A percentile compares a stretch with the other conserved stretches of the same genome.
Evolutionary conservation across 2,888 invertebrate species (phyloP).

Genomic region (Amitus sp.): DNA sequence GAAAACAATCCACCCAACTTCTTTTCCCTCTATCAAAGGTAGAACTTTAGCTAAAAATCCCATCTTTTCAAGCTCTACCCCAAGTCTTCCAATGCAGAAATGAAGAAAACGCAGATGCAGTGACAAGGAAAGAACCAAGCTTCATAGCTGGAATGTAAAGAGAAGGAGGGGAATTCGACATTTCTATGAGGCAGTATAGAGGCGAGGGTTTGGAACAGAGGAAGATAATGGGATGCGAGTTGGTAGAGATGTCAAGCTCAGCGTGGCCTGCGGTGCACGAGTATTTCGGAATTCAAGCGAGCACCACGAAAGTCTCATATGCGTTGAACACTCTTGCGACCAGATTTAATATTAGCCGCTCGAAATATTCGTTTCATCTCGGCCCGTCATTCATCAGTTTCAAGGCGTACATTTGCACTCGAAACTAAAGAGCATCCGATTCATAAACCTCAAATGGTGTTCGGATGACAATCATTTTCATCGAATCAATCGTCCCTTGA

Average conservation of each 20-base stretch:
- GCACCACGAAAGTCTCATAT: constrained; percentile 14
- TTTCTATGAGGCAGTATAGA: neutral
- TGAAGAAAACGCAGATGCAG: constrained; percentile 1
- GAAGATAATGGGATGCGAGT: constrained; percentile 27
- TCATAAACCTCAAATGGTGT: neutral
- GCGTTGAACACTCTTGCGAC: constrained; percentile 10
- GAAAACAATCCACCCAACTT: too few species aligned
- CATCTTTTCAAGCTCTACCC: too few species aligned
- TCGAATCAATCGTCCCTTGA: too few species aligned
- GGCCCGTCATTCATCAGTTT: neutral
- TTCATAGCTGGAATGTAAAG: too few species aligned
- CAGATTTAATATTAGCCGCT: too few species aligned
- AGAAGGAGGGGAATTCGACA: neutral
- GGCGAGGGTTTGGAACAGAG: constrained; percentile 16
- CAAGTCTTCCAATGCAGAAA: too few species aligned
- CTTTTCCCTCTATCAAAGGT: too few species aligned
- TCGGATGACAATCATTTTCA: too few species aligned
- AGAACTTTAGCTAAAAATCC: too few species aligned
- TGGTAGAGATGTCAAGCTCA: constrained; percentile 39
- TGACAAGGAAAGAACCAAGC: too few species aligned
- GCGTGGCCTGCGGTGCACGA: constrained; percentile 35
- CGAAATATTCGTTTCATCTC: too few species aligned
- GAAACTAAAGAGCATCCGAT: neutral
- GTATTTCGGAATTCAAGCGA: constrained; percentile 35
- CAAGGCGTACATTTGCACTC: neutral